Base-by-base conservation (phyloP, 2,888 invertebrate genomes). In the Nomada goodeniana region DNA sequence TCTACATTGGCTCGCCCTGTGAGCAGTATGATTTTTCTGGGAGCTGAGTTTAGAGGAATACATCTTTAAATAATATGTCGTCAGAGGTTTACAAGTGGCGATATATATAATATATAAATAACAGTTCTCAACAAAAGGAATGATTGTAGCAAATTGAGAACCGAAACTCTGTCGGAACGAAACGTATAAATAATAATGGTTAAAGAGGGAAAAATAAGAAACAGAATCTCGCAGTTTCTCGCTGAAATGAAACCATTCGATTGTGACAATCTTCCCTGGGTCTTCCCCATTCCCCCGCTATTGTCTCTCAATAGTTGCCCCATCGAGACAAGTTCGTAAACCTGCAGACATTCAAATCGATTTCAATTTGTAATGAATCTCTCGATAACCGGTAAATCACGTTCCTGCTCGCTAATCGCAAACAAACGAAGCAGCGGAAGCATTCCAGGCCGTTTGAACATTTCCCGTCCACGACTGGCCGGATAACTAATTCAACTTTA, bases 311-410 rank as follows among this genome's bases (percentile, higher is more conserved):
- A 42, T 47, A 47, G 65, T 74, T 60, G 23, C 29, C 13, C 9
- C 47, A 11, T 61, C 47, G 52, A 60, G 44, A 26, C 44, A 53
- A 20, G 2, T 23, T 50, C 36, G 65, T 64, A 59, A 79, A 68
- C 44, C 63, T 57, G 50, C 57, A 64, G 44, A 7, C 13, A 23
- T 69, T 65, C 69, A 64, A 79, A 60, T 70, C 76, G 60, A 76
- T 80, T 70, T 80, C 79, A 76, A 64, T 76, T 76, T 65, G 77
- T 76, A 80, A 76, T 70, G 69, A 70, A 60, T 57, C 70, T 65
- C 70, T 70, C 65, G 53, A 77, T 76, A 76, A 64, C 69, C 23
- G 59, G 44, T 57, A 57, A 71, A 60, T 65, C 47, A n/a, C 77
- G 44, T 42, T 18, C 63, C 50, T 23, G 63, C 68, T 61, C 47